phyloP scores from a whole-genome alignment of 2,113 vertebrate species.

The Gorsachius goisagi region DNA sequence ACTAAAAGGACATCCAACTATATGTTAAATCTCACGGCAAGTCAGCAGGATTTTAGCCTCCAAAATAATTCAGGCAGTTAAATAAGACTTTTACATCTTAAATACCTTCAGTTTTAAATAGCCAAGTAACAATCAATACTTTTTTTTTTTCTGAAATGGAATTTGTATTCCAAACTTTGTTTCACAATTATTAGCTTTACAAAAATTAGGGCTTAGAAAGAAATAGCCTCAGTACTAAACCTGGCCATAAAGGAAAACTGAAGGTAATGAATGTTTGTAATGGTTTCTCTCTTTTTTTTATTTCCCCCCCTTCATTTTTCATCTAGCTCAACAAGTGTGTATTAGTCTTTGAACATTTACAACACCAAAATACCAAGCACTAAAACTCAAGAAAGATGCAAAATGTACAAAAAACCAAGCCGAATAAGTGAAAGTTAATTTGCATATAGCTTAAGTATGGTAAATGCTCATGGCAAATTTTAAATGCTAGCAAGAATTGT shows the following conservation, averaged over 20 bases:
- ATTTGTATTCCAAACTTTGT: not conserved
- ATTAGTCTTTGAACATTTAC: not conserved
- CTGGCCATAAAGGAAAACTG: not conserved
- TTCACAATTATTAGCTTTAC: not conserved
- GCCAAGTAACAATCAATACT: not conserved
- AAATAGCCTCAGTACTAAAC: not conserved
- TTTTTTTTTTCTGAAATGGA: not conserved
- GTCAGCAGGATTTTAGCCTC: not conserved
- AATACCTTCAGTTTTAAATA: not conserved
- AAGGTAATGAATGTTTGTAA: not conserved
- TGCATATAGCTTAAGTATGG: not conserved
- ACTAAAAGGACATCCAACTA: not conserved
- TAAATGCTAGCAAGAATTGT: not conserved
- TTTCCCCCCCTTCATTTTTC: not conserved
- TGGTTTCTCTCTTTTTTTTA: not conserved
- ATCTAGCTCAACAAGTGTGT: not conserved
- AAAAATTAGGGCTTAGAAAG: not conserved
- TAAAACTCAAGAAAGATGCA: not conserved
- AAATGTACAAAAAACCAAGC: not conserved
- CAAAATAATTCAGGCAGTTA: not conserved
- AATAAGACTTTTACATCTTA: not conserved
- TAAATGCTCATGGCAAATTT: not conserved
- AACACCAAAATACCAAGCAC: not conserved
- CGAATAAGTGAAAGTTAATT: not conserved
- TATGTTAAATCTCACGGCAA: not conserved